Evolutionary conservation across 2,113 vertebrate genomes (phyloP), one percentile per base, ranked within the genome.

Genomic region (Tapirus terrestris): DNA sequence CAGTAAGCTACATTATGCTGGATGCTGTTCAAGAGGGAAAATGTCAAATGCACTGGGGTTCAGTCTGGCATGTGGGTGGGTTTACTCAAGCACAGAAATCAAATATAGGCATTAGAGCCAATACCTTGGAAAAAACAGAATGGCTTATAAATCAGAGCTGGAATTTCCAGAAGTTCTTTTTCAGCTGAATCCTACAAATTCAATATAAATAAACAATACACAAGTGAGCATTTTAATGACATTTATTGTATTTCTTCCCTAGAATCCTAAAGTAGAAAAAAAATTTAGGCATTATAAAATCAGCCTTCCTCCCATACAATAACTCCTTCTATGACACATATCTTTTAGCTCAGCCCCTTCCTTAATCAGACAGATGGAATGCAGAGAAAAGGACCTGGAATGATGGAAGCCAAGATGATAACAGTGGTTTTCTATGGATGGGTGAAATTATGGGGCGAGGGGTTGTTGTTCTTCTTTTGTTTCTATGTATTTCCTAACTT

Each of bases 41-140:
- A 98, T 98, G 97, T 98, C 98, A 98, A 97, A 51, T 0, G 0
- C 96, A 95, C 97, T 7, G 60, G 97, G 97, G 96, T 94, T 98
- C 77, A 96, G 95, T 97, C 97, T 98, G 96, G 91, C 39, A 29
- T 84, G 95, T 97, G 97, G 98, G 97, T 97, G 97, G 97, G 95
- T 99, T 98, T 98, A 97, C 65, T 98, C 97, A 97, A 98, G 97
- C 96, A 86, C 88, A 95, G 97, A 98, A 98, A 98, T 98, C 65
- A 98, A 98, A 98, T 92, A 97, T 21, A 96, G 84, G 95, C 94
- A 48, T 68, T 84, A 90, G 79, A 98, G 98, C 51, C 95, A 98
- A 93, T 0, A 48, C 48, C 77, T 90, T 67, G 82, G 79, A 96
- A 95, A 97, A 97, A 94, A 72, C 79, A 65, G 93, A 97, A 85